Base-by-base conservation (phyloP, 2,113 vertebrate species). In the Cichladusa arquata region DNA sequence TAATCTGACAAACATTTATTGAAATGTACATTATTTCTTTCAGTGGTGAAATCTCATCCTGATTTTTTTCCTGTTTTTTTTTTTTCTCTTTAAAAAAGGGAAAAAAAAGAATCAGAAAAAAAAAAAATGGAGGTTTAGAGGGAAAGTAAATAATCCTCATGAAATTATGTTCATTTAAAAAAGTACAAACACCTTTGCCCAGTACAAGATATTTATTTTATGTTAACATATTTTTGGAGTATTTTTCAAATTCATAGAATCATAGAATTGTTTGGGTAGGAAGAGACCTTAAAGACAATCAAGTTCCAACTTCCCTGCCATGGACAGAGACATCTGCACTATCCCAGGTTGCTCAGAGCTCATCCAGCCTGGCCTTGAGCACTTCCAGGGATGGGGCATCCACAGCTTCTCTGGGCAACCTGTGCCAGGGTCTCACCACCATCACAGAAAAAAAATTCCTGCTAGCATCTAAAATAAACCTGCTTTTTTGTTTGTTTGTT, bases 281-380 rank as follows among this genome's bases (percentile, higher is more conserved):
- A 44, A 51, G 12, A 15, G 12, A 1, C 18, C 26, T 44, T 50
- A 36, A 72, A 50, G 12, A 23, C 3, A 19, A 73, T 16, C 14
- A 28, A 0, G 0, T 58, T 65, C 26, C 26, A 44, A 50, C 1
- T 1, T 8, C 8, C 2, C 44, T 66, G 31, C 5, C 11, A 2
- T 42, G 22, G 5, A 9, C 23, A 81, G 17, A 2, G 19, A 14
- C 19, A 73, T 5, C 17, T 65, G 18, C 34, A 16, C 18, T 16
- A 3, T 1, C 3, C 9, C 58, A 66, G 19, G 23, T 9, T 33
- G 8, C 26, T 66, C 36, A 19, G 10, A 8, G 7, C 15, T 12
- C 28, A 58, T 33, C 25, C 36, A 58, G 0, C 8, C 36, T 20
- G 58, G 26, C 19, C 51, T 16, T 16, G 33, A 19, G 11, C 36